These are phyloP conservation scores for Climacteris rufus DNA, from an alignment of 2,113 vertebrate species.

Conservation along the genomic window DNA sequence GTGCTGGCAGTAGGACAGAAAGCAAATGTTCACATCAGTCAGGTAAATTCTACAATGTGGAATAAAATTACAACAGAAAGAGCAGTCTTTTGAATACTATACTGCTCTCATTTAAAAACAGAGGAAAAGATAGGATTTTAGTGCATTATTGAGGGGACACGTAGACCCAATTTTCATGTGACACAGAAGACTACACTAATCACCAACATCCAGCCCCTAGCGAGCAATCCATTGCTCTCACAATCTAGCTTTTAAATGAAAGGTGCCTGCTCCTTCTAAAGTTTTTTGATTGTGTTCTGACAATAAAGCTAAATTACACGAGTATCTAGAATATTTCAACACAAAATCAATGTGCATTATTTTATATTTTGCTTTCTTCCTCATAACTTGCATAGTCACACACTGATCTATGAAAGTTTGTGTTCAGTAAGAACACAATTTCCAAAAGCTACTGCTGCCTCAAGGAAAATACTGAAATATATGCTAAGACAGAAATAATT, in stretches of 20 bases:
- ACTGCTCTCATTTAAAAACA: not conserved
- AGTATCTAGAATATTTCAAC: not conserved
- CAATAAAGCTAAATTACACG: slow-evolving; percentile 35
- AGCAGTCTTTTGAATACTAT: not conserved
- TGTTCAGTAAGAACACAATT: not conserved
- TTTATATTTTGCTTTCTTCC: slow-evolving; percentile 11
- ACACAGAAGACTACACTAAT: not conserved
- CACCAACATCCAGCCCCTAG: not conserved
- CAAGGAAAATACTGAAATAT: slow-evolving; percentile 24
- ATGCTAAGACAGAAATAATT: slow-evolving; percentile 27
- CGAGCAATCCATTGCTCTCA: not conserved
- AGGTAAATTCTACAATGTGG: not conserved
- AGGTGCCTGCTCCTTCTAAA: not conserved
- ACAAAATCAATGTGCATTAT: slow-evolving; percentile 35
- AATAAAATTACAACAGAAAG: not conserved
- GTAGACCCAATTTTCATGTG: not conserved
- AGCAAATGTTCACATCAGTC: not conserved
- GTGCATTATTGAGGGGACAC: not conserved
- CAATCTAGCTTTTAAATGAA: not conserved
- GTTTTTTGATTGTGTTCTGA: not conserved
- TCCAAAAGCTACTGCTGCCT: slow-evolving; percentile 21
- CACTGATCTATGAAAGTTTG: not conserved
- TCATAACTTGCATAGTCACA: not conserved
- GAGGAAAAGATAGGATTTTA: not conserved
- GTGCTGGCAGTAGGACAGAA: slow-evolving; percentile 22